A percentile compares a stretch with the other conserved stretches of the same genome.
Evolutionary conservation across 2,113 vertebrate species (phyloP).

Genomic region (Syngnathus scovelli): DNA sequence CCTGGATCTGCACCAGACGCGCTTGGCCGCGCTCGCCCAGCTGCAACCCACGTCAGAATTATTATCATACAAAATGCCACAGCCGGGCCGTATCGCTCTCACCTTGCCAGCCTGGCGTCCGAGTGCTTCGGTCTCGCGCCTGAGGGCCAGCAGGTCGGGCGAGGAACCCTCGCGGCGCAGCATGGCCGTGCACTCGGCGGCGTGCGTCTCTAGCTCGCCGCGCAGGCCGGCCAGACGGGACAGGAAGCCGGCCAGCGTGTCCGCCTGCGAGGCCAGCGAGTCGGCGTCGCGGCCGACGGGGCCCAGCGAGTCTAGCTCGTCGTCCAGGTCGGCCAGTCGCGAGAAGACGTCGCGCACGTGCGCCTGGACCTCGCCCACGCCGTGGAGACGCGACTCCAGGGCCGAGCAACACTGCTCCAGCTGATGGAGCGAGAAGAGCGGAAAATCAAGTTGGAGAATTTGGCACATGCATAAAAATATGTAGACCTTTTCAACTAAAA

Average conservation of each 20-base stretch:
- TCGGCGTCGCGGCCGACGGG: slow-evolving; percentile 85
- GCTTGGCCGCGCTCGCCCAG: slow-evolving; percentile 82
- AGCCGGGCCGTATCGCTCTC: slow-evolving; percentile 19
- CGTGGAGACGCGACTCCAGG: slow-evolving; percentile 89
- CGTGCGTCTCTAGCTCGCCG: slow-evolving; percentile 78
- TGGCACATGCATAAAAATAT: no score
- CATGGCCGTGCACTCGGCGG: slow-evolving; percentile 81
- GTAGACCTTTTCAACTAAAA: no score
- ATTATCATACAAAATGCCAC: no score
- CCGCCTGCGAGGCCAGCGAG: slow-evolving; percentile 90
- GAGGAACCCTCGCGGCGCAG: slow-evolving; percentile 86
- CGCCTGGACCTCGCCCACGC: slow-evolving; percentile 85
- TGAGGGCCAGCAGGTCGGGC: slow-evolving; percentile 85
- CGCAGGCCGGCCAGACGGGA: slow-evolving; percentile 76
- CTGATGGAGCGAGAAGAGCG: slow-evolving; percentile 35
- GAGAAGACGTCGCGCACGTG: slow-evolving; percentile 92
- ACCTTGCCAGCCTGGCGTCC: slow-evolving; percentile 89
- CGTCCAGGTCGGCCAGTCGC: slow-evolving; percentile 86
- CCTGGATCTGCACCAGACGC: slow-evolving; percentile 81
- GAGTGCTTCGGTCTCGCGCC: slow-evolving; percentile 87
- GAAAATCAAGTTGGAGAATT: neutral
- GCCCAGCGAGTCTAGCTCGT: slow-evolving; percentile 89
- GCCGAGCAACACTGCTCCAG: slow-evolving; percentile 75
- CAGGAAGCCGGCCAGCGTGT: slow-evolving; percentile 79
- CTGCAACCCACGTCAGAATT: slow-evolving; percentile 14